Conservation (phyloP, 2,888 invertebrate species). For the Pseudoips prasinana region DNA sequence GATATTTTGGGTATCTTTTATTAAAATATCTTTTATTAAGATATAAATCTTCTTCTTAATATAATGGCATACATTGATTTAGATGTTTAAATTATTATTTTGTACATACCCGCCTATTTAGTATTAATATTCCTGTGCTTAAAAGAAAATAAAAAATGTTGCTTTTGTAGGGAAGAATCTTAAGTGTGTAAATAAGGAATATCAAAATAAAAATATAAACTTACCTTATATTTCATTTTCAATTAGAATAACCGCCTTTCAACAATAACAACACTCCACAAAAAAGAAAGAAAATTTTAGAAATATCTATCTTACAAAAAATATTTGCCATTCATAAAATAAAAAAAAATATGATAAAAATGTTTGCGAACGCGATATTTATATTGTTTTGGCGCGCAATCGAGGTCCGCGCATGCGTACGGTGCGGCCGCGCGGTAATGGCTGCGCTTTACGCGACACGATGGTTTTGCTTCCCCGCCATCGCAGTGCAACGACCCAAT, state of each 20-base stretch:
- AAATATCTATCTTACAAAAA: conserved; percentile 3
- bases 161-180: no score
- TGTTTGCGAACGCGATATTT: conserved; percentile 16
- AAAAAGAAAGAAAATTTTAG: conserved; percentile 10
- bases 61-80: no score
- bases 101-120: no score
- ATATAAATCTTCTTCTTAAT: no score
- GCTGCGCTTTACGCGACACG: conserved; percentile 51
- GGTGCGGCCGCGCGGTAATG: conserved; percentile 59
- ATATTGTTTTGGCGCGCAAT: conserved; percentile 46
- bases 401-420: conserved; percentile 64
- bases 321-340: conserved; percentile 31
- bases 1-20: no score
- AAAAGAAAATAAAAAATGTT: no score
- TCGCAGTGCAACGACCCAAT: conserved; percentile 53
- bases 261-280: conserved; percentile 34
- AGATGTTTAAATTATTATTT: no score
- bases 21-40: no score
- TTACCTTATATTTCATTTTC: conserved; percentile 71
- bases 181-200: no score
- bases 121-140: no score
- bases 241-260: conserved; percentile 19
- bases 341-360: conserved; percentile 14
- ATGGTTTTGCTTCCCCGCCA: conserved; percentile 71
- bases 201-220: no score